Evolutionary conservation across 2,888 invertebrate species (phyloP).

Genomic region (Crioceris asparagi): DNA sequence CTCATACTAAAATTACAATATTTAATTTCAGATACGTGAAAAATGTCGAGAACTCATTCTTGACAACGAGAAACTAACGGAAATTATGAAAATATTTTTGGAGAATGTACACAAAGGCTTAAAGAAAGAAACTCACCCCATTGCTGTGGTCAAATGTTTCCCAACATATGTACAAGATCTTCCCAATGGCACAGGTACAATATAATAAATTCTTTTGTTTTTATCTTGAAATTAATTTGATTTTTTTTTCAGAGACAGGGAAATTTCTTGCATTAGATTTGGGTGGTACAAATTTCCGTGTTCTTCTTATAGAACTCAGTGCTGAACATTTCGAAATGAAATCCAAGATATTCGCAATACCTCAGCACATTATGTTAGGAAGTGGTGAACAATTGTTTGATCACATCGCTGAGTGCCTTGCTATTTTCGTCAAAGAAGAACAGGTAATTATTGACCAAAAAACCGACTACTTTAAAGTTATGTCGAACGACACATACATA

Average conservation of each 20-base stretch:
- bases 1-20: too few species aligned
- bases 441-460: slow-evolving; percentile 52
- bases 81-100: slow-evolving; percentile 65
- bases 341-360: slow-evolving; percentile 95
- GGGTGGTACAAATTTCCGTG: slow-evolving; percentile 97
- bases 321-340: slow-evolving; percentile 89
- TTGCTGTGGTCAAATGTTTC: slow-evolving; percentile 84
- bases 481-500: too few species aligned
- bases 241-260: slow-evolving; percentile 57
- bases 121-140: slow-evolving; percentile 61
- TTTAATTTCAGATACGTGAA: slow-evolving; percentile 15
- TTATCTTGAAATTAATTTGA: not conserved
- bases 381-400: slow-evolving; percentile 49
- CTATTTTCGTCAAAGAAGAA: slow-evolving; percentile 83
- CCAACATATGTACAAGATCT: slow-evolving; percentile 92
- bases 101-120: slow-evolving; percentile 73
- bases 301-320: slow-evolving; percentile 80
- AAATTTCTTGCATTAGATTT: slow-evolving; percentile 94
- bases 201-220: not conserved
- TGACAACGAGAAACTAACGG: slow-evolving; percentile 64
- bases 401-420: slow-evolving; percentile 80
- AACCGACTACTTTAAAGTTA: slow-evolving; percentile 26
- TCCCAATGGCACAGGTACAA: slow-evolving; percentile 66
- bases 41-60: slow-evolving; percentile 33
- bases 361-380: slow-evolving; percentile 90